phyloP scores from a whole-genome alignment of 2,888 invertebrate genomes.

The Hydrotaea cyrtoneurina region DNA sequence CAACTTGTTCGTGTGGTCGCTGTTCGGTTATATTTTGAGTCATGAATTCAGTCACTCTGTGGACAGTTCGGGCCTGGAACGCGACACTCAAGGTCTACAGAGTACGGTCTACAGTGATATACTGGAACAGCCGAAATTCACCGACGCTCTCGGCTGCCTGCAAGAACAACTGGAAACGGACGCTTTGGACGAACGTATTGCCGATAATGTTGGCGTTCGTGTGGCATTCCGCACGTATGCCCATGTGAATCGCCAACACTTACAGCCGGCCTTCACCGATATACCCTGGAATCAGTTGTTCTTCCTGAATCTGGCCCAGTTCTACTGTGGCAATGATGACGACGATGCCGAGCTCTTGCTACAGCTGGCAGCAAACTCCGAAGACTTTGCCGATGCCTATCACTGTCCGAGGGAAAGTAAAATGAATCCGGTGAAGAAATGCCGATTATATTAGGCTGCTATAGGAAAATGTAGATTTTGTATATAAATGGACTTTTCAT shows the following conservation, averaged over 20 bases:
- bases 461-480: neutral
- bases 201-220: conserved; percentile 73
- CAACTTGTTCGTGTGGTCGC: conserved; percentile 74
- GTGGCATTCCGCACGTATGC: conserved; percentile 71
- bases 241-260: neutral
- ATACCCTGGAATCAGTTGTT: conserved; percentile 70
- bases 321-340: conserved; percentile 74
- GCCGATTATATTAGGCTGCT: conserved; percentile 59
- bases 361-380: conserved; percentile 73
- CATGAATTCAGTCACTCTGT: conserved; percentile 76
- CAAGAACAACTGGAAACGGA: conserved; percentile 61
- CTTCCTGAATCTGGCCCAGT: conserved; percentile 76
- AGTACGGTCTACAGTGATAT: conserved; percentile 70
- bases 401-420: conserved; percentile 69
- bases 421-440: conserved; percentile 73
- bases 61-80: conserved; percentile 69
- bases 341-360: conserved; percentile 72
- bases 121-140: conserved; percentile 60
- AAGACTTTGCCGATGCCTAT: conserved; percentile 74
- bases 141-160: conserved; percentile 65
- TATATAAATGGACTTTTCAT: too few species aligned
- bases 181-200: conserved; percentile 71
- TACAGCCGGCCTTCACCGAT: neutral
- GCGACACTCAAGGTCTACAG: neutral
- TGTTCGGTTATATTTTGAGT: conserved; percentile 75